Evolutionary conservation across 2,888 invertebrate genomes (phyloP).

Genomic region (Drosophila prolongata): DNA sequence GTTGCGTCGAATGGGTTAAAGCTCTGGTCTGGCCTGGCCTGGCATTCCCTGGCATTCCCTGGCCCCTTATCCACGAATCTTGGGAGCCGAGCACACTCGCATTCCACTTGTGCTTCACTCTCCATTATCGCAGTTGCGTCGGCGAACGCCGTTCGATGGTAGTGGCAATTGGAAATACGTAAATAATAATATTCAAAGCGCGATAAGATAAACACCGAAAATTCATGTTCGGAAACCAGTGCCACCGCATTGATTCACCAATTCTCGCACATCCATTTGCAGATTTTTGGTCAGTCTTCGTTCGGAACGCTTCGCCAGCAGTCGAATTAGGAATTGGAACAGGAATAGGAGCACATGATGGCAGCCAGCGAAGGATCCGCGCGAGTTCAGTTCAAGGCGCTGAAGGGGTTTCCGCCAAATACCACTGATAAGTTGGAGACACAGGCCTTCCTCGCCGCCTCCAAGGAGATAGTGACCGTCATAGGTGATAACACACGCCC

Average conservation of each 20-base stretch:
- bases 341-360: conserved; percentile 3
- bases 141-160: conserved; percentile 34
- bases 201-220: conserved; percentile 43
- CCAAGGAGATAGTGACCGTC: conserved; percentile 87
- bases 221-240: conserved; percentile 17
- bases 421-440: conserved; percentile 86
- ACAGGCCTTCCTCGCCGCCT: conserved; percentile 87
- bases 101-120: conserved; percentile 15
- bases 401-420: conserved; percentile 86
- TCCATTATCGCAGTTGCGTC: conserved; percentile 26
- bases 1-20: conserved; percentile 60
- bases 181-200: conserved; percentile 9
- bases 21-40: neutral
- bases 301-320: conserved; percentile 1
- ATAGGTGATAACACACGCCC: conserved; percentile 86
- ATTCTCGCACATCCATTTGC: conserved; percentile 17
- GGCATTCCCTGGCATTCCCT: no score
- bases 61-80: neutral
- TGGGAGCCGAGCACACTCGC: neutral
- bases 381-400: conserved; percentile 77
- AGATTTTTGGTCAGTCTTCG: conserved; percentile 18
- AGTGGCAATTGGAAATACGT: conserved; percentile 19
- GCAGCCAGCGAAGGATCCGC: conserved; percentile 44
- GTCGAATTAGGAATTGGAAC: neutral
- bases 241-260: conserved; percentile 13